Conservation (phyloP, 2,797 vertebrate species). For the Xiphorhynchus erythropygius region DNA sequence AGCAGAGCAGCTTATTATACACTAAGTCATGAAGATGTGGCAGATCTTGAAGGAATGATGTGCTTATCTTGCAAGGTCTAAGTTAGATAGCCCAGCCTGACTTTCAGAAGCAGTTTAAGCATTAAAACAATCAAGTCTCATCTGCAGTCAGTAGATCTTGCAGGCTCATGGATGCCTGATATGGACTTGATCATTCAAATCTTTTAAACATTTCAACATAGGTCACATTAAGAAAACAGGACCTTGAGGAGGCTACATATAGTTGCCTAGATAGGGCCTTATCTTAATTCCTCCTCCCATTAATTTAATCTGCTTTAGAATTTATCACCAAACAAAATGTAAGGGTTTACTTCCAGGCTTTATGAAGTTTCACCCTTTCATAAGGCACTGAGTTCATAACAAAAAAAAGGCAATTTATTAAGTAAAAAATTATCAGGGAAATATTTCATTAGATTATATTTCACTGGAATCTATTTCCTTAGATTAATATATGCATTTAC, state of each 20-base stretch:
- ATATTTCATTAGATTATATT: not conserved
- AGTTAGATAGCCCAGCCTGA: not conserved
- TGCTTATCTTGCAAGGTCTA: not conserved
- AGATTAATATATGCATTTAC: not conserved
- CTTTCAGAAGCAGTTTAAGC: not conserved
- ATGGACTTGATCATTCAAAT: not conserved
- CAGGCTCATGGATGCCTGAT: not conserved
- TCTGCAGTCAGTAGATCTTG: not conserved
- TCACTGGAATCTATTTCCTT: not conserved
- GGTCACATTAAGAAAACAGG: not conserved
- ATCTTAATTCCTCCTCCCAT: not conserved
- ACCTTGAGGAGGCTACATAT: not conserved
- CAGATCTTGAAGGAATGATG: not conserved
- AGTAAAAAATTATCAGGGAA: not conserved
- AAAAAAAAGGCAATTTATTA: not conserved
- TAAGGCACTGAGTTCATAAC: not conserved
- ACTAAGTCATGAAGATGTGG: not conserved
- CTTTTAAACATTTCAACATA: not conserved
- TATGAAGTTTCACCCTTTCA: not conserved
- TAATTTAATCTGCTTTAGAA: not conserved
- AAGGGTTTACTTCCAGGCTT: not conserved
- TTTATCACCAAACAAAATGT: not conserved
- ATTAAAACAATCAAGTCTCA: not conserved
- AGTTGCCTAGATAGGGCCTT: not conserved
- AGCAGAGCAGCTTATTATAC: not conserved